These are phyloP conservation scores for Odocoileus virginianus DNA, from an alignment of 2,113 vertebrate genomes.

Conservation along the genomic window DNA sequence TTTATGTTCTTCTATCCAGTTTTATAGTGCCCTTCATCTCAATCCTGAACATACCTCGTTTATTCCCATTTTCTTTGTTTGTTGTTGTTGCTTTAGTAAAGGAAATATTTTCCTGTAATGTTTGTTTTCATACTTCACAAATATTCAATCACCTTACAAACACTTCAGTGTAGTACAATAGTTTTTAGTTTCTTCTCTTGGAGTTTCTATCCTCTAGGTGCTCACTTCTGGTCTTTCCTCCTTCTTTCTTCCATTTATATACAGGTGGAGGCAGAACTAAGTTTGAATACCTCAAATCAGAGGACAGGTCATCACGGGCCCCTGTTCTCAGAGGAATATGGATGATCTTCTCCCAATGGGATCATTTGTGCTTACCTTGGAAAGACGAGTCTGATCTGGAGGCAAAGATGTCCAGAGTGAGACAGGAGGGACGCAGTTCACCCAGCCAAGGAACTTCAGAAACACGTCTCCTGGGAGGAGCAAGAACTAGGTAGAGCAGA, in stretches of 20 bases:
- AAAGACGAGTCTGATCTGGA: not conserved
- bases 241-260: not conserved
- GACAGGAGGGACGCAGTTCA: not conserved
- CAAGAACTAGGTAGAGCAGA: not conserved
- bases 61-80: slow-evolving; percentile 1
- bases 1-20: not conserved
- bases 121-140: slow-evolving; percentile 1
- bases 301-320: too few relatives aligned
- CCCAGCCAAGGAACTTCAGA: rapidly evolving
- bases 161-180: not conserved
- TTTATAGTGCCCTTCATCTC: not conserved
- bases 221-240: not conserved
- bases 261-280: not conserved
- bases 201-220: not conserved
- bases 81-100: not conserved
- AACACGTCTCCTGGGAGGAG: not conserved
- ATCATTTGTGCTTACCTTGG: not conserved
- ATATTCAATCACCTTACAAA: not conserved
- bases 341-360: not conserved
- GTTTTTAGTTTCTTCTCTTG: not conserved
- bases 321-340: not conserved
- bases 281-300: not conserved
- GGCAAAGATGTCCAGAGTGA: not conserved
- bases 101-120: not conserved
- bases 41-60: not conserved